Base-by-base conservation (phyloP, 1,140 invertebrate genomes). In the Fopius arisanus region DNA sequence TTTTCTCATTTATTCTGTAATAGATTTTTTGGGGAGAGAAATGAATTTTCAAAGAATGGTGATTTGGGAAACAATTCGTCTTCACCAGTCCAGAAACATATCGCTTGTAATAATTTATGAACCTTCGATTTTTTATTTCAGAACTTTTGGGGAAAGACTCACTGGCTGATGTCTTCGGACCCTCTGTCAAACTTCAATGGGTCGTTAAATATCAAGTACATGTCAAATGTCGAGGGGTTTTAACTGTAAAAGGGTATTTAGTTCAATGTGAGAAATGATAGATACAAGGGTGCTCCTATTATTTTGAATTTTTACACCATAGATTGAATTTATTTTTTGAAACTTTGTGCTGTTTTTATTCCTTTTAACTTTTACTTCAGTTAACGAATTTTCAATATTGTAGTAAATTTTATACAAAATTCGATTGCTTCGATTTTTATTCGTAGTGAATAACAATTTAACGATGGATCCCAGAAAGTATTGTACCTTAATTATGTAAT, bases 221-320 rank as follows among this genome's bases (percentile, higher is more conserved):
- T 81, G 91, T 97, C 0, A 96, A 96, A 81, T 96, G 95, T 82
- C 91, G 96, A 66, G 96, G 96, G 12, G 95, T 98, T 14, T 89
- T 98, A 31, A 92, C 94, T 2, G 92, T 93, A 29, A 98, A 97
- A 85, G 96, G 96, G 10, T 97, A 94, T 77, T 86, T 94, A 40
- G 80, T 93, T 69, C 81, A 81, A 16, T 77, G 87, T 26, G 81
- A 79, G 12, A 82, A 81, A 75, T 48, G 26, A 65, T 66, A 41
- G 23, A 16, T 9, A 23, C 67, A 75, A 72, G 59, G 68, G 33
- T 31, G 3, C 12, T 23, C 21, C 12, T 10, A 66, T 16, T 29
- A 37, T 26, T 73, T 29, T 48, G 9, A 40, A 28, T 59, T 37
- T 37, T 37, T 54, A 29, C 23, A 63, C 54, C 31, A 37, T 19